These are phyloP conservation scores for Pantherophis guttatus DNA, from an alignment of 2,113 vertebrate genomes.

Conservation along the genomic window DNA sequence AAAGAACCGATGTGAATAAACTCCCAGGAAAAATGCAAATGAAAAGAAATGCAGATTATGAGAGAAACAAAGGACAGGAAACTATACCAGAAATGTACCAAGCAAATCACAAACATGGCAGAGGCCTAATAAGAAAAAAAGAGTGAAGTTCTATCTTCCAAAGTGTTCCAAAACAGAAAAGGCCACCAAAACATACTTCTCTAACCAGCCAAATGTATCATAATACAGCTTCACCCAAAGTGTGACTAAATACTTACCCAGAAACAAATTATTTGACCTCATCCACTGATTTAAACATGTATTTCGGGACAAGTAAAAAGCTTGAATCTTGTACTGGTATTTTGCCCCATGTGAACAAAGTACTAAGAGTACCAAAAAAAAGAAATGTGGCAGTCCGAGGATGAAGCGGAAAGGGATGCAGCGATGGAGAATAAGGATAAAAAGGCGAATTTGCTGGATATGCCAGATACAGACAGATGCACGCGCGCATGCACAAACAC, in stretches of 20 bases:
- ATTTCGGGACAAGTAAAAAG: background rate
- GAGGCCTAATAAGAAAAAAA: background rate
- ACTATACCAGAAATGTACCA: background rate
- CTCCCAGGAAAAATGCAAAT: background rate
- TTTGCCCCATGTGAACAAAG: background rate
- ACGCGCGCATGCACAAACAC: background rate
- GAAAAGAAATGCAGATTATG: background rate
- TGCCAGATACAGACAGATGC: background rate
- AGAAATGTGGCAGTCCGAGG: background rate
- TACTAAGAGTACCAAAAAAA: background rate
- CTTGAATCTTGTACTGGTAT: background rate
- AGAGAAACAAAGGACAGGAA: background rate
- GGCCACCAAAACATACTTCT: background rate
- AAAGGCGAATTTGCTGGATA: background rate
- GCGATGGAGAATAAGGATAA: background rate
- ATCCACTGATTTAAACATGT: background rate
- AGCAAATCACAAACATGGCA: background rate
- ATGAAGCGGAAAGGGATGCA: background rate
- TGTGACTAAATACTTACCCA: background rate
- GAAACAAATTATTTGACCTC: background rate
- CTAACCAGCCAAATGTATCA: background rate
- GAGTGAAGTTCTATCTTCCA: background rate
- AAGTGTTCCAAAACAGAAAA: background rate
- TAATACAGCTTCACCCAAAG: background rate
- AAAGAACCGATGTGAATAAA: background rate